Evolutionary conservation across 2,888 invertebrate species (phyloP).

Genomic region (Tanytarsus gracilentus): DNA sequence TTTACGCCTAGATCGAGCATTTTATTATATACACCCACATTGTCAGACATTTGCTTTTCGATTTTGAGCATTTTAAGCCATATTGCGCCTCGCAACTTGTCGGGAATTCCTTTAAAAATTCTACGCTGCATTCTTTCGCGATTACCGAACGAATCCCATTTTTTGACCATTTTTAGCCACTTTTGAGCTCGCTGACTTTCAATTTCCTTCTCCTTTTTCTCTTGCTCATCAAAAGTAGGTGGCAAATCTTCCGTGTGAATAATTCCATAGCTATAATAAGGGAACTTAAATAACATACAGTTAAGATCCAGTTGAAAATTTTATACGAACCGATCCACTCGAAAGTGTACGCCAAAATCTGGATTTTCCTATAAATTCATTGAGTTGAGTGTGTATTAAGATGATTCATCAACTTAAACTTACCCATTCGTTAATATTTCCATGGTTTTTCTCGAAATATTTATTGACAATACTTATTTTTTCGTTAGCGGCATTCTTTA

Average conservation of each 20-base stretch:
- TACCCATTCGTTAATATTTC: slow-evolving; percentile 13
- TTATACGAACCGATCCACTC: slow-evolving; percentile 56
- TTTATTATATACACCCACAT: slow-evolving; percentile 69
- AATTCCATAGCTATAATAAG: slow-evolving; percentile 73
- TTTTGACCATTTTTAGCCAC: slow-evolving; percentile 86
- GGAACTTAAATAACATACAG: slow-evolving; percentile 19
- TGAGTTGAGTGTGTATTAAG: not conserved
- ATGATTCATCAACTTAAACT: not conserved
- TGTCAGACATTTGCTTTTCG: slow-evolving; percentile 61
- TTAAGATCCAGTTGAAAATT: not conserved
- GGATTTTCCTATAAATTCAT: slow-evolving; percentile 84
- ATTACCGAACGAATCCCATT: slow-evolving; percentile 58
- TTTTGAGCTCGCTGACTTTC: slow-evolving; percentile 84
- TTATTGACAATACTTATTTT: slow-evolving; percentile 78
- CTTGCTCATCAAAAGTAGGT: slow-evolving; percentile 59
- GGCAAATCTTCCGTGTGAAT: slow-evolving; percentile 79
- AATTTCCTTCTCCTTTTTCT: slow-evolving; percentile 61
- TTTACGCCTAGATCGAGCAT: slow-evolving; percentile 75
- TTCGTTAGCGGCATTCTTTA: slow-evolving; percentile 78
- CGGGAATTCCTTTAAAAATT: slow-evolving; percentile 91
- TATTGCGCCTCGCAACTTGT: slow-evolving; percentile 65
- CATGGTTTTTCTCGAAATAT: slow-evolving; percentile 62
- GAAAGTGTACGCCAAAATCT: slow-evolving; percentile 78
- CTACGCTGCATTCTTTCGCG: slow-evolving; percentile 68
- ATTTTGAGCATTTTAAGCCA: slow-evolving; percentile 59